Conservation (phyloP, 2,797 vertebrate species). For the Apogon talboti region DNA sequence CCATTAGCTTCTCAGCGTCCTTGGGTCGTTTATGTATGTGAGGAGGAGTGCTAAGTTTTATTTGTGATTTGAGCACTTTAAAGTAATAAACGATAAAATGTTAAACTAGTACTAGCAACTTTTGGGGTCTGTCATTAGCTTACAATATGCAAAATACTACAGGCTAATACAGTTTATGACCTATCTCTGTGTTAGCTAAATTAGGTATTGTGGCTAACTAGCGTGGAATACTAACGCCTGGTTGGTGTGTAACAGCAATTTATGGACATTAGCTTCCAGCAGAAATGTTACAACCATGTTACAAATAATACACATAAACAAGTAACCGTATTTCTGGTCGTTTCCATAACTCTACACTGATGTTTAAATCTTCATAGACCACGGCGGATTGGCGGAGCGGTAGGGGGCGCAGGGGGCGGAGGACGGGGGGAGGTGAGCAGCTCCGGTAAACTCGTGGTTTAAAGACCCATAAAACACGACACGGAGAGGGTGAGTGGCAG, state of each 20-base stretch:
- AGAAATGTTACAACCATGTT: not conserved
- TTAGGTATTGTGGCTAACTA: not conserved
- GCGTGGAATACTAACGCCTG: slow-evolving; percentile 8
- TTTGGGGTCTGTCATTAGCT: no score
- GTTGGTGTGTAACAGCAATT: no score
- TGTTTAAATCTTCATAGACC: not conserved
- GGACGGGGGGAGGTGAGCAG: no score
- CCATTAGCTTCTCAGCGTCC: no score
- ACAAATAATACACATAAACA: not conserved
- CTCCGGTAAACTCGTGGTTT: not conserved
- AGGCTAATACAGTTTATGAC: no score
- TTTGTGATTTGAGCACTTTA: no score
- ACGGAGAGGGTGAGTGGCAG: slow-evolving; percentile 26
- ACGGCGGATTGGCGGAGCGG: not conserved
- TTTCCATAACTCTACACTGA: rapidly evolving
- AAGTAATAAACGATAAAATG: no score
- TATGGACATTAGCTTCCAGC: not conserved
- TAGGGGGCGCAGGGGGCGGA: not conserved
- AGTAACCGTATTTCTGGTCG: rapidly evolving
- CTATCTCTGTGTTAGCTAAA: no score
- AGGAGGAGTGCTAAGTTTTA: no score
- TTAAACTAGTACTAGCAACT: no score
- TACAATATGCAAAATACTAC: no score
- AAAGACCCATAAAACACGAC: not conserved
- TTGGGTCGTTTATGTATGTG: no score